phyloP scores from a whole-genome alignment of 2,797 vertebrate species.

The Jordanella pulchra region DNA sequence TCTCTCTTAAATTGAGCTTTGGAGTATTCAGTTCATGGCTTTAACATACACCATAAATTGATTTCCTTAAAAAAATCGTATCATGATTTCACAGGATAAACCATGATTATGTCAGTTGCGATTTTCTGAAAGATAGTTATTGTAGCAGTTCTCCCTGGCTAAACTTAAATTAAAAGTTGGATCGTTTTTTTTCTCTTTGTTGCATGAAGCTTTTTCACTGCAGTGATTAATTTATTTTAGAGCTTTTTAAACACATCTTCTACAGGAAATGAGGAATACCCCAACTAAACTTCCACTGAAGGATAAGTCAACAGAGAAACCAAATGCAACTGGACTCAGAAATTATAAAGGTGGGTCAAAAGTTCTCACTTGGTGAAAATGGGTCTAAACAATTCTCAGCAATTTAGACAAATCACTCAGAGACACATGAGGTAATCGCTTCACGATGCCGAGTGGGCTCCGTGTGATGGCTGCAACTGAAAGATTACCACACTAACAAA shows the following conservation, averaged over 20 bases:
- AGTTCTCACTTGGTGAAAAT: slow-evolving; percentile 58
- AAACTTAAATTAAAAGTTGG: not conserved
- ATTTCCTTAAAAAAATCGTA: not conserved
- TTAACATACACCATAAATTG: not conserved
- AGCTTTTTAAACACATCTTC: not conserved
- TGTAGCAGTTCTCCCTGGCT: not conserved
- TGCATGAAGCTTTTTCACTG: not conserved
- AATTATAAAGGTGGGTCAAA: slow-evolving; percentile 31
- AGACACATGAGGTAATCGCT: slow-evolving; percentile 76
- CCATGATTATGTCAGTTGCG: not conserved
- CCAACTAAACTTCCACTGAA: slow-evolving; percentile 8
- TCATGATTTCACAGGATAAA: no score
- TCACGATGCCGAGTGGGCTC: slow-evolving; percentile 63
- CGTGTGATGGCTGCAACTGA: slow-evolving; percentile 65
- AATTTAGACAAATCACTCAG: slow-evolving; percentile 73
- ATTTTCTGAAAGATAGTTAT: not conserved
- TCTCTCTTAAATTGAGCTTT: no score
- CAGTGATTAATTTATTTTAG: not conserved
- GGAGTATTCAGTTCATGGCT: not conserved
- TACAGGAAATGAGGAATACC: not conserved
- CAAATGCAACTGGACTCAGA: slow-evolving; percentile 49
- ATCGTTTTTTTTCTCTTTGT: not conserved
- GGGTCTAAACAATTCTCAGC: slow-evolving; percentile 69
- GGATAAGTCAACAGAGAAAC: slow-evolving; percentile 11
- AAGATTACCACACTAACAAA: slow-evolving; percentile 56